phyloP scores from a whole-genome alignment of 2,888 invertebrate genomes.

The Synergus laeviventris region DNA sequence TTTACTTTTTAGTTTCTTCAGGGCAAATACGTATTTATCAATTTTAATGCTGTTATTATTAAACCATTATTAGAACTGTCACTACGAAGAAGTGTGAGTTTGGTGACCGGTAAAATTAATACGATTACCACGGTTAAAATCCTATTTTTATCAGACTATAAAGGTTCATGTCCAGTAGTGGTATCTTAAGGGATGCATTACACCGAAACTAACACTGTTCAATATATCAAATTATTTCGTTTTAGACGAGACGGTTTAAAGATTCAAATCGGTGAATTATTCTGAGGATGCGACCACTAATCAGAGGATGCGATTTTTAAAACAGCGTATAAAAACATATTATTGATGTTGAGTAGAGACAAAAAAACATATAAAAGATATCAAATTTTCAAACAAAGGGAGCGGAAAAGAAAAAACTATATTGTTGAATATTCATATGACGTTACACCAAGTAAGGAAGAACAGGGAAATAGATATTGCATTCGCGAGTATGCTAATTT shows the following conservation, averaged over 20 bases:
- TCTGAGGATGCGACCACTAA: too few species aligned
- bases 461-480: too few species aligned
- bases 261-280: too few species aligned
- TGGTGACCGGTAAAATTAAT: background rate
- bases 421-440: too few species aligned
- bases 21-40: constrained; percentile 15
- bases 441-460: too few species aligned
- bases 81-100: constrained; percentile 2
- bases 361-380: too few species aligned
- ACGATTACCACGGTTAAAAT: background rate
- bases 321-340: too few species aligned
- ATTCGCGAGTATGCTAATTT: background rate
- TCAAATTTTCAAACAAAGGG: too few species aligned
- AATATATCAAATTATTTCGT: background rate
- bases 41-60: background rate
- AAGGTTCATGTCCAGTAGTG: background rate
- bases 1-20: background rate
- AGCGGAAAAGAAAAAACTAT: too few species aligned
- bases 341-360: too few species aligned
- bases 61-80: constrained; percentile 13
- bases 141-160: constrained; percentile 7
- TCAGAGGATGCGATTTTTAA: too few species aligned
- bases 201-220: background rate
- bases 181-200: background rate
- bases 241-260: too few species aligned